Percentiles rank a stretch among this genome's conserved stretches.
Evolutionary conservation across 1,140 invertebrate species (phyloP).

Genomic region (Ceratina japonica): DNA sequence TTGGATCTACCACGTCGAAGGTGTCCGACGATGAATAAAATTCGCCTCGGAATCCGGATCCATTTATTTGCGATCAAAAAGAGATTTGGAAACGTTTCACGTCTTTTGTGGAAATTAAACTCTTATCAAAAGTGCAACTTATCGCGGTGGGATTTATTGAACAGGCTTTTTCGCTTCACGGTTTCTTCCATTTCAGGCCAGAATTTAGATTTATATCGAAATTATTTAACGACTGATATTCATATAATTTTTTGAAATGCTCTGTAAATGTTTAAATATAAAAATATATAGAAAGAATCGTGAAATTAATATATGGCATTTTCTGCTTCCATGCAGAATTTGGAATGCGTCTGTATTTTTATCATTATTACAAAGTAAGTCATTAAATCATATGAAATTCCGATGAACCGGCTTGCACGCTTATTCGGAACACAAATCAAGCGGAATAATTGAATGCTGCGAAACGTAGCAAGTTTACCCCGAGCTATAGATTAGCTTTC

Average conservation of each 20-base stretch:
- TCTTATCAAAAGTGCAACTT: background rate
- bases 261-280: too few species aligned
- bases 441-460: slow-evolving; percentile 15
- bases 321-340: background rate
- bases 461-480: slow-evolving; percentile 1
- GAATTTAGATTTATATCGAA: too few species aligned
- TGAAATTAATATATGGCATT: too few species aligned
- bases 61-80: background rate
- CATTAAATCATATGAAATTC: background rate
- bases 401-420: background rate
- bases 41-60: background rate
- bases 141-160: background rate
- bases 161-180: background rate
- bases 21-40: slow-evolving; percentile 8
- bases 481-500: background rate
- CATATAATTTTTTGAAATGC: too few species aligned
- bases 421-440: slow-evolving; percentile 25
- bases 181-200: too few species aligned
- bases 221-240: too few species aligned
- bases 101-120: too few species aligned
- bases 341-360: background rate
- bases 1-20: slow-evolving; percentile 34
- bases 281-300: too few species aligned
- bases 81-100: background rate
- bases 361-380: background rate